phyloP scores from a whole-genome alignment of 2,113 vertebrate genomes.

The Perca flavescens region DNA sequence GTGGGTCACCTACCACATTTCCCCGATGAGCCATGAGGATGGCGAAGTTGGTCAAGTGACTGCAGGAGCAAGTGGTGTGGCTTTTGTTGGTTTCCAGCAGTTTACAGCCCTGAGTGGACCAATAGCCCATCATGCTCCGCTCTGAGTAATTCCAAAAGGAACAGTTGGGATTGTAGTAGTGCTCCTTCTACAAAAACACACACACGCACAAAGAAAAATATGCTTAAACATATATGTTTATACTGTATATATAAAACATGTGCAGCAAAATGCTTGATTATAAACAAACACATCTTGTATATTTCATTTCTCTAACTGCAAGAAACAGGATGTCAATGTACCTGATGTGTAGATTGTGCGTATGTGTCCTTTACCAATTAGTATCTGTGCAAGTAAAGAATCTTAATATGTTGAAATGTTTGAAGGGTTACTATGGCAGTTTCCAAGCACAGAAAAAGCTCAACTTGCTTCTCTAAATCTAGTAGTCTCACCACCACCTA shows the following conservation, averaged over 20 bases:
- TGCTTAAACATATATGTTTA: constrained; percentile 47
- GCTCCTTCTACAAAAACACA: constrained; percentile 89
- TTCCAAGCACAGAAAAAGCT: neutral
- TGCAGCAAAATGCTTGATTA: constrained; percentile 42
- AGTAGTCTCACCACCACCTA: neutral
- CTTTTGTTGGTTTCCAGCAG: constrained; percentile 96
- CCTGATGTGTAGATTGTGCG: neutral
- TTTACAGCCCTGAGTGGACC: constrained; percentile 99
- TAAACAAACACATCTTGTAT: constrained; percentile 36
- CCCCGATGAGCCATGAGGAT: constrained; percentile 98
- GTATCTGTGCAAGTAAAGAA: neutral
- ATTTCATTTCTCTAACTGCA: constrained; percentile 22
- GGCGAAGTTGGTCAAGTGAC: constrained; percentile 98
- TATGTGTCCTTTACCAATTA: neutral
- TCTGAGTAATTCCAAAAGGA: constrained; percentile 99
- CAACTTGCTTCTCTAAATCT: neutral
- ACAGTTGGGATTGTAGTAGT: constrained; percentile 99
- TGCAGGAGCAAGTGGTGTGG: constrained; percentile 96
- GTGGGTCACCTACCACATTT: constrained; percentile 89
- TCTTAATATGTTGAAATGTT: neutral
- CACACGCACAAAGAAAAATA: constrained; percentile 30
- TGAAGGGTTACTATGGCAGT: constrained; percentile 5
- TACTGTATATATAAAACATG: neutral
- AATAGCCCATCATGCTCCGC: constrained; percentile 98
- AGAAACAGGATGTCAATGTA: neutral